Conservation (phyloP, 2,113 vertebrate genomes). For the Dicrurus megarhynchus region DNA sequence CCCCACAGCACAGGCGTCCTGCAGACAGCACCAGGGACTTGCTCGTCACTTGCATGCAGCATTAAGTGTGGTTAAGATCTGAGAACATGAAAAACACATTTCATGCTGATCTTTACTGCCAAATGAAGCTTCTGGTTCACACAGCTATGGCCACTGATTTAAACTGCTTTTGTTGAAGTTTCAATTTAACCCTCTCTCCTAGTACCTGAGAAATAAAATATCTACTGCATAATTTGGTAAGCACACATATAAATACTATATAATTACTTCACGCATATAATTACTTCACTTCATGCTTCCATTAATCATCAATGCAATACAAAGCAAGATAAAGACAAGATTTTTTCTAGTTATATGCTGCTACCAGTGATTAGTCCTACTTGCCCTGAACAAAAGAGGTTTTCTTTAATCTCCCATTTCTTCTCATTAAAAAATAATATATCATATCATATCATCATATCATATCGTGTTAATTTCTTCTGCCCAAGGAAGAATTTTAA, state of each 20-base stretch:
- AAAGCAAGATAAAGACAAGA: background rate
- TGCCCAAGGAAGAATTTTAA: background rate
- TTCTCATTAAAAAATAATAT: background rate
- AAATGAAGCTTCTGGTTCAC: background rate
- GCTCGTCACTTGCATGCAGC: accelerated
- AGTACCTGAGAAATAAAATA: background rate
- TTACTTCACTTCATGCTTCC: background rate
- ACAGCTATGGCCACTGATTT: background rate
- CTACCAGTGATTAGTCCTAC: background rate
- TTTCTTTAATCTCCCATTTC: background rate
- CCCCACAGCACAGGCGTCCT: background rate
- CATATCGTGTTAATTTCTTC: background rate
- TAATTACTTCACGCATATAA: no score
- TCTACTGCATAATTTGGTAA: background rate
- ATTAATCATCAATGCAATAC: background rate
- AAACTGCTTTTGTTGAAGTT: background rate
- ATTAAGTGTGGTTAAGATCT: background rate
- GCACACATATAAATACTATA: background rate
- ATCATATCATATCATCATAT: no score
- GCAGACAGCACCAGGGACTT: background rate
- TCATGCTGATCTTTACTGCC: background rate
- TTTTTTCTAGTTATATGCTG: background rate
- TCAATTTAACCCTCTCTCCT: background rate
- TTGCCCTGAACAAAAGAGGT: background rate
- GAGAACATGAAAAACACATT: background rate